These are phyloP conservation scores for Fragum whitleyi DNA, from an alignment of 2,888 invertebrate genomes.

Conservation along the genomic window DNA sequence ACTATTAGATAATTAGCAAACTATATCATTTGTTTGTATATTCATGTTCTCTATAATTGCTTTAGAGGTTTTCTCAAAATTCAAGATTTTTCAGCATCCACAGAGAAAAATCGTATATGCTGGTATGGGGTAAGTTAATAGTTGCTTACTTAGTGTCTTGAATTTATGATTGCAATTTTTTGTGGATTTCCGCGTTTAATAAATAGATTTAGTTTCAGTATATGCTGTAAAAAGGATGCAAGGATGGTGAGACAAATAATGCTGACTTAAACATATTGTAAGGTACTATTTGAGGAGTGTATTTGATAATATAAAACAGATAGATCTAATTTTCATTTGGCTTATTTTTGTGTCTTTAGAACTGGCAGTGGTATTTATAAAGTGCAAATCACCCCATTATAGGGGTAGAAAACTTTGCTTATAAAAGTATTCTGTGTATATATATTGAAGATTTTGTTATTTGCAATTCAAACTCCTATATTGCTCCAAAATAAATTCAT, in stretches of 20 bases:
- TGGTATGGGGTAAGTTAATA: not conserved
- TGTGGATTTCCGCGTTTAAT: not conserved
- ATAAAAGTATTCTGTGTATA: too few species aligned
- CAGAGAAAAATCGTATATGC: not conserved
- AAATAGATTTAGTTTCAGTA: not conserved
- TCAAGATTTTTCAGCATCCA: not conserved
- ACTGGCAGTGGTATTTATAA: too few species aligned
- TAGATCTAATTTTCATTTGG: too few species aligned
- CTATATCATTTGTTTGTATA: not conserved
- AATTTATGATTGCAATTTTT: not conserved
- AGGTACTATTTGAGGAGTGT: too few species aligned
- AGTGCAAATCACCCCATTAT: too few species aligned
- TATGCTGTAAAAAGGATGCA: not conserved
- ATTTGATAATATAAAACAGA: too few species aligned
- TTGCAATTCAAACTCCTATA: too few species aligned
- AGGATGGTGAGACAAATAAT: slow-evolving; percentile 5
- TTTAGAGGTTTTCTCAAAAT: slow-evolving; percentile 1
- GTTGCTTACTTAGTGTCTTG: slow-evolving; percentile 1
- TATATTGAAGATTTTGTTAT: too few species aligned
- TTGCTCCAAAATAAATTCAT: too few species aligned
- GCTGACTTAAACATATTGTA: too few species aligned
- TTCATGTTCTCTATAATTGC: not conserved
- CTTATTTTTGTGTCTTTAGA: too few species aligned
- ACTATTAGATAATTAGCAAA: not conserved
- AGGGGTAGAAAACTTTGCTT: too few species aligned